Percentiles rank a stretch among this genome's conserved stretches.
Evolutionary conservation across 37 sponge, comb jelly and placozoan species (phyloP).

Genomic region (Aphrocallistes beatrix): DNA sequence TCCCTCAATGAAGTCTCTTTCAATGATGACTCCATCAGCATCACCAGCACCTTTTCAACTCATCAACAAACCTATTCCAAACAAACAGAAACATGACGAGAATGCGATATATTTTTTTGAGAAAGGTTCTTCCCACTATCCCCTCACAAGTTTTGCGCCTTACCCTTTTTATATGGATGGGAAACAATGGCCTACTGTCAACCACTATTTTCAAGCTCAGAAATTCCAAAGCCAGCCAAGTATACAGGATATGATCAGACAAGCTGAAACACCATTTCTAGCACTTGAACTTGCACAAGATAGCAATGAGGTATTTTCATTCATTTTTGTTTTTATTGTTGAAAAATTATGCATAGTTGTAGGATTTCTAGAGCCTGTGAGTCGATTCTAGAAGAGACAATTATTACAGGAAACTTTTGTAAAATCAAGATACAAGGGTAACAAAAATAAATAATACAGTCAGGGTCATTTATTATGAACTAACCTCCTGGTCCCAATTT

Average conservation of each 20-base stretch:
- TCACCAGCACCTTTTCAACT: neutral
- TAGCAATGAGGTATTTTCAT: neutral
- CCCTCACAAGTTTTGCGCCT: neutral
- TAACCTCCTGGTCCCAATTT: no score
- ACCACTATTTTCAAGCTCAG: neutral
- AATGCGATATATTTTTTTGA: neutral
- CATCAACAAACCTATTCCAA: neutral
- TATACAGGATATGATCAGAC: neutral
- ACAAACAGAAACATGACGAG: no score
- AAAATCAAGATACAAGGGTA: no score
- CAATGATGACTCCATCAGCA: neutral
- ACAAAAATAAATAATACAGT: no score
- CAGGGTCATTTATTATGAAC: no score
- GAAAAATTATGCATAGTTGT: no score
- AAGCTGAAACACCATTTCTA: neutral
- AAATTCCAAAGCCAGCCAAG: neutral
- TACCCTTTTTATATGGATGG: neutral
- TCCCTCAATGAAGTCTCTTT: neutral
- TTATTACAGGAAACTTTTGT: no score
- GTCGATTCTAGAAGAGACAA: no score
- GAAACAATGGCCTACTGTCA: neutral
- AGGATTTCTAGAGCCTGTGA: no score
- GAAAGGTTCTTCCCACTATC: neutral
- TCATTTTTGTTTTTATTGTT: no score
- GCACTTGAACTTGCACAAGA: neutral